These are phyloP conservation scores for Drosophila niveifrons DNA, from an alignment of 2,888 invertebrate species.

Conservation along the genomic window DNA sequence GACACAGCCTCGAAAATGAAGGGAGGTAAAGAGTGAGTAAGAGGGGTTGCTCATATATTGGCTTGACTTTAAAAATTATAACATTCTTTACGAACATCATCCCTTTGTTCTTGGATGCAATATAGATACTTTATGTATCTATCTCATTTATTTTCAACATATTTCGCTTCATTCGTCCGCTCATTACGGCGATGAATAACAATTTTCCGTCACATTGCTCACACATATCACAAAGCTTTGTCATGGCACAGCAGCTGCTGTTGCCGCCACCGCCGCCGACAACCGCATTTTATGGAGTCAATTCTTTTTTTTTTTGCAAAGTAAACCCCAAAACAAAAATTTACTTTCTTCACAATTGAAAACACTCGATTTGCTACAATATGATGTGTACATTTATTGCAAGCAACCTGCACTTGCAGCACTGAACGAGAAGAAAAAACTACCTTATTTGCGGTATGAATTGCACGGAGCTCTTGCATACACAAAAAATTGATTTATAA, in stretches of 20 bases:
- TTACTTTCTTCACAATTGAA: slow-evolving; percentile 30
- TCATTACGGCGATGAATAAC: slow-evolving; percentile 31
- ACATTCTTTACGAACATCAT: slow-evolving; percentile 25
- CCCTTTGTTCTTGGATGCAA: slow-evolving; percentile 13
- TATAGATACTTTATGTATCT: not conserved
- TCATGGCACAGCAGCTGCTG: slow-evolving; percentile 51
- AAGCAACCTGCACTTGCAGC: slow-evolving; percentile 29
- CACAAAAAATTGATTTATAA: slow-evolving; percentile 85
- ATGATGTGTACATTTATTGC: slow-evolving; percentile 16
- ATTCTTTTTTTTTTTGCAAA: slow-evolving; percentile 18
- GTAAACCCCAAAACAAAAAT: slow-evolving; percentile 20
- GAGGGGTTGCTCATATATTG: slow-evolving; percentile 11
- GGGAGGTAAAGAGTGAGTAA: slow-evolving; percentile 6
- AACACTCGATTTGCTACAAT: not conserved
- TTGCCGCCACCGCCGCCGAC: slow-evolving; percentile 21
- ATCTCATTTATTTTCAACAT: slow-evolving; percentile 8
- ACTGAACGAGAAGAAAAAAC: slow-evolving; percentile 33
- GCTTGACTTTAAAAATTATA: slow-evolving; percentile 21
- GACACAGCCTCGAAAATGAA: slow-evolving; percentile 37
- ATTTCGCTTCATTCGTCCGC: not conserved
- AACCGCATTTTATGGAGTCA: slow-evolving; percentile 37
- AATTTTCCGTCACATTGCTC: slow-evolving; percentile 41
- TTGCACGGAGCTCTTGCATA: slow-evolving; percentile 81
- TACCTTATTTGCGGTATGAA: slow-evolving; percentile 74
- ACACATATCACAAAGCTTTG: slow-evolving; percentile 39